Base-by-base conservation (phyloP, 1,140 invertebrate genomes). In the Dendrolimus punctatus region DNA sequence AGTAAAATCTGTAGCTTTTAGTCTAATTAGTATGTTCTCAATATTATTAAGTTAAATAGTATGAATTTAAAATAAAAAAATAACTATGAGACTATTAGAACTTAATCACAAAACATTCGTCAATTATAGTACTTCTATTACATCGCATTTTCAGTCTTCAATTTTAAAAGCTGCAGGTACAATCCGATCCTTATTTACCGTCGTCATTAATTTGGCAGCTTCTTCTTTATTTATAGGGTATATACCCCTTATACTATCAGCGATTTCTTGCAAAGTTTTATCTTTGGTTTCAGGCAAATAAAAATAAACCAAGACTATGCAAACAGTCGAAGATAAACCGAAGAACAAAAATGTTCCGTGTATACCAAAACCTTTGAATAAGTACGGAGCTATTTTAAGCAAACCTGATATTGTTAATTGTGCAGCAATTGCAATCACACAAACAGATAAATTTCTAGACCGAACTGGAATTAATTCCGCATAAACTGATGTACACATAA, bases 281-380 rank as follows among this genome's bases (percentile, higher is more conserved):
- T 70, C 61, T 54, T 70, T 73, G 5, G 68, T 73, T 50, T 73
- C 70, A 8, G 70, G 70, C 39, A 69, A 50, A 52, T 61, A 61
- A 46, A 47, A 56, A 9, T 64, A 66, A 6, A 70, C 39, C 5
- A 70, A 39, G n/a, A 50, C 6, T 6, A 62, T 49, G 40, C 60
- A 47, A 6, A 58, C 42, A 6, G 46, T 48, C 8, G 65, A 63
- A 0, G 39, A 43, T 23, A 66, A 39, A 23, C 57, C 69, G 48
- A 54, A 70, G 9, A 61, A 62, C 6, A 72, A 8, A 49, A 75
- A 75, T 6, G 56, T 51, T 4, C 69, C 69, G 38, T 66, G 60
- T 6, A 60, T 36, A 2, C 62, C 62, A 9, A 58, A 52, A 6
- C 4, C 46, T 48, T 52, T 64, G 37, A 70, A 65, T 8, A 72